Evolutionary conservation across 2,888 invertebrate genomes (phyloP).

Genomic region (Cosmorhoe ocellata): DNA sequence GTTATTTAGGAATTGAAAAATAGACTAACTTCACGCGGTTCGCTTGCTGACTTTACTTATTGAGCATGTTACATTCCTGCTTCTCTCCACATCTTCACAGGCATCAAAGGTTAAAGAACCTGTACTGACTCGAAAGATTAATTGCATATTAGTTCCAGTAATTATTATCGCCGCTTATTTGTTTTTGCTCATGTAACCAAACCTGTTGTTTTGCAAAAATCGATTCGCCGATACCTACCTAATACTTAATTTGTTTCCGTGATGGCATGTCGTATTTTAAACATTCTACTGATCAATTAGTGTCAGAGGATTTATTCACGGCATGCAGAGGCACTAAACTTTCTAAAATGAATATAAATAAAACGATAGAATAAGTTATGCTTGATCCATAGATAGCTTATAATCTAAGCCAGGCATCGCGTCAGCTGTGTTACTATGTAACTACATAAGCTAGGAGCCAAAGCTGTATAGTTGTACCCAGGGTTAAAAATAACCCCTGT

Average conservation of each 20-base stretch:
- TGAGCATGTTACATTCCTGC: not conserved
- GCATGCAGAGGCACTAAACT: slow-evolving; percentile 31
- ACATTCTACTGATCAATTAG: slow-evolving; percentile 32
- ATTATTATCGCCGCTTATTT: slow-evolving; percentile 29
- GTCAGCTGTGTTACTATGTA: slow-evolving; percentile 47
- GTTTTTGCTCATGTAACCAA: slow-evolving; percentile 30
- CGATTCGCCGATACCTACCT: slow-evolving; percentile 31
- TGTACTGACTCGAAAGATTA: slow-evolving; percentile 28
- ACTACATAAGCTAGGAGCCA: slow-evolving; percentile 28
- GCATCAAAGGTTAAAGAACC: slow-evolving; percentile 17
- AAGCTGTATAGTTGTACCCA: slow-evolving; percentile 25
- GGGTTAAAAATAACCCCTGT: slow-evolving; percentile 64
- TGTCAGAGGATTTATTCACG: slow-evolving; percentile 29
- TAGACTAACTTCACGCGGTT: too few relatives aligned
- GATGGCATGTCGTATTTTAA: slow-evolving; percentile 35
- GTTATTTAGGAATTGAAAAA: too few relatives aligned
- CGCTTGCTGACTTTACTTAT: too few relatives aligned
- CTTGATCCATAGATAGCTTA: slow-evolving; percentile 43
- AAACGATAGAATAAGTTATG: slow-evolving; percentile 32
- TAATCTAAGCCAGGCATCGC: slow-evolving; percentile 49
- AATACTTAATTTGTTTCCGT: slow-evolving; percentile 35
- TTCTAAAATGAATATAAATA: slow-evolving; percentile 45
- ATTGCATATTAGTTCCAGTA: slow-evolving; percentile 28
- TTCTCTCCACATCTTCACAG: slow-evolving; percentile 2
- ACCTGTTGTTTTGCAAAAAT: slow-evolving; percentile 37